Evolutionary conservation across 1,140 invertebrate species (phyloP), one percentile per base, ranked within the genome.

Genomic region (Rhopalosiphum maidis): DNA sequence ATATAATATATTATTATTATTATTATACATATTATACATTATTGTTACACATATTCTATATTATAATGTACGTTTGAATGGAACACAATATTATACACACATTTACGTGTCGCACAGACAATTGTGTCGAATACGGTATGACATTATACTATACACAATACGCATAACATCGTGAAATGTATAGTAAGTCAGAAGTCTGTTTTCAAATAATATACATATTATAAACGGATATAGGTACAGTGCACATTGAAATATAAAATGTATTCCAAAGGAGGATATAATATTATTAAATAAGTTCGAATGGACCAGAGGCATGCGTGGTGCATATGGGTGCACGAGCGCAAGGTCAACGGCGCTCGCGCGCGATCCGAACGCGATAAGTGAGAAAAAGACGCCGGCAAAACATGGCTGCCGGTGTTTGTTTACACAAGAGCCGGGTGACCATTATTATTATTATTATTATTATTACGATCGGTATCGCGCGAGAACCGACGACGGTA

Each of bases 321-420:
- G 51, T 37, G 51, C 22, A 41, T 55, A 89, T 37, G 35, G 41
- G 41, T 54, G 23, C 37, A 60, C 37, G 30, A 25, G 25, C 43
- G 35, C 51, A 89, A 89, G 48, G 88, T 55, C 88, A 89, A 89
- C 35, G 35, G 35, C 5, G 88, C 88, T 35, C 48, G 51, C 46
- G 91, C 22, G 88, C 91, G 91, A 92, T 92, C 41, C 60, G 41
- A 83, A 46, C 46, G 68, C 83, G 91, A 92, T 92, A 92, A 92
- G n/a, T n/a, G 60, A 77, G 77, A 85, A 77, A 51, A 82, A 92
- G 68, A 92, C 68, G 91, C 91, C 91, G 11, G 60, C 46, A 48
- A 35, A 92, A 92, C 91, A 92, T 83, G 91, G 91, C 91, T 92
- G 91, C 91, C 91, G 91, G 91, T 83, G 91, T 92, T 92, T 51